These are phyloP conservation scores for Stenolophus ochropezus DNA, from an alignment of 2,888 invertebrate species.

Conservation along the genomic window DNA sequence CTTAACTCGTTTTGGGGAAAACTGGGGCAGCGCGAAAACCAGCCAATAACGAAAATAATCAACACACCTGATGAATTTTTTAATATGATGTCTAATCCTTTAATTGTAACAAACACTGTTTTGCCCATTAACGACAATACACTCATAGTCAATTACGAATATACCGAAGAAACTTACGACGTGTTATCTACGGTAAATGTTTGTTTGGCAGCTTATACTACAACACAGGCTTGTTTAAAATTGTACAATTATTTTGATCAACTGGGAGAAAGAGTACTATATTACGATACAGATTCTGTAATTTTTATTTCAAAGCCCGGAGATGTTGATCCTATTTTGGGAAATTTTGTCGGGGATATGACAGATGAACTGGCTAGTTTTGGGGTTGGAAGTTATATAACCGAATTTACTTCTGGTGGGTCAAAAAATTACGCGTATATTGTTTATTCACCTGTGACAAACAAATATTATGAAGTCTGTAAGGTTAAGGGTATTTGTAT, in stretches of 20 bases:
- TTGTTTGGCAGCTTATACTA: too few species aligned
- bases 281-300: slow-evolving; percentile 69
- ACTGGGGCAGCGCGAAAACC: slow-evolving; percentile 19
- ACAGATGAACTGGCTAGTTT: neutral
- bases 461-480: too few species aligned
- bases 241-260: slow-evolving; percentile 69
- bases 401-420: neutral
- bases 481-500: too few species aligned
- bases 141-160: slow-evolving; percentile 61
- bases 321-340: too few species aligned
- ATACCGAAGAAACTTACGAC: slow-evolving; percentile 48
- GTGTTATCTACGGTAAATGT: slow-evolving; percentile 63
- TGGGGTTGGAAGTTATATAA: neutral
- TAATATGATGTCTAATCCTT: slow-evolving; percentile 57
- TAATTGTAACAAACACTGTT: slow-evolving; percentile 59
- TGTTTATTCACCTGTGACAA: neutral
- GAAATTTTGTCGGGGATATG: neutral
- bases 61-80: slow-evolving; percentile 7
- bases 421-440: neutral
- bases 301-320: too few species aligned
- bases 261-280: slow-evolving; percentile 65
- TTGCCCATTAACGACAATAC: slow-evolving; percentile 60
- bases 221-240: too few species aligned
- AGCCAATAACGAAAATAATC: slow-evolving; percentile 45
- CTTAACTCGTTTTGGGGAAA: slow-evolving; percentile 62